Conservation (phyloP, 2,888 invertebrate genomes). For the Drosophila anomelani region DNA sequence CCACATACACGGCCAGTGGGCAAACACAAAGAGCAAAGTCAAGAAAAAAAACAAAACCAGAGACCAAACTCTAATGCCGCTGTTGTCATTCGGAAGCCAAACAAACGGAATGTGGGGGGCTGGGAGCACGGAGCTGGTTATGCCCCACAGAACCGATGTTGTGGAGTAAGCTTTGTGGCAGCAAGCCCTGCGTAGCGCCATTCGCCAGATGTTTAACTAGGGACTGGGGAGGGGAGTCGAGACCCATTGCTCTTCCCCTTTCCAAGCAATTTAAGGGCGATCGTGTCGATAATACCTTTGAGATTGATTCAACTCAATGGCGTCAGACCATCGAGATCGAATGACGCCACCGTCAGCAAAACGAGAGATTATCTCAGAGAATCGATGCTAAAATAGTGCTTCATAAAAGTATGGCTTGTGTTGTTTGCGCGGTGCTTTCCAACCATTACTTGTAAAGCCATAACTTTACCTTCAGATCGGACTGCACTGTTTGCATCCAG, state of each 20-base stretch:
- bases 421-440: too few species aligned
- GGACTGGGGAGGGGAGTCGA: neutral
- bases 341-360: constrained; percentile 29
- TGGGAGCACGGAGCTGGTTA: constrained; percentile 17
- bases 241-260: neutral
- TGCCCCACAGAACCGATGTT: constrained; percentile 28
- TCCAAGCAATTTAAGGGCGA: constrained; percentile 19
- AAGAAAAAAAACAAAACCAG: constrained; percentile 56
- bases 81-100: constrained; percentile 66
- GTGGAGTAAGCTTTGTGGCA: constrained; percentile 12
- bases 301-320: constrained; percentile 35
- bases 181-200: constrained; percentile 22
- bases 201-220: constrained; percentile 32
- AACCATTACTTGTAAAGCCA: too few species aligned
- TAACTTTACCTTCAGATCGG: neutral
- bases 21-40: constrained; percentile 63
- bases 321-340: constrained; percentile 20
- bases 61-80: constrained; percentile 25
- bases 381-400: neutral
- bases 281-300: constrained; percentile 4
- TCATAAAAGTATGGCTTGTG: neutral
- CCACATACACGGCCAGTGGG: constrained; percentile 42
- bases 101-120: constrained; percentile 53
- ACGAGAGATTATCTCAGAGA: constrained; percentile 28
- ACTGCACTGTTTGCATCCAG: too few species aligned